Percentiles rank a stretch among this genome's conserved stretches.
Evolutionary conservation across 2,888 invertebrate genomes (phyloP).

Genomic region (Mesochorus sp.): DNA sequence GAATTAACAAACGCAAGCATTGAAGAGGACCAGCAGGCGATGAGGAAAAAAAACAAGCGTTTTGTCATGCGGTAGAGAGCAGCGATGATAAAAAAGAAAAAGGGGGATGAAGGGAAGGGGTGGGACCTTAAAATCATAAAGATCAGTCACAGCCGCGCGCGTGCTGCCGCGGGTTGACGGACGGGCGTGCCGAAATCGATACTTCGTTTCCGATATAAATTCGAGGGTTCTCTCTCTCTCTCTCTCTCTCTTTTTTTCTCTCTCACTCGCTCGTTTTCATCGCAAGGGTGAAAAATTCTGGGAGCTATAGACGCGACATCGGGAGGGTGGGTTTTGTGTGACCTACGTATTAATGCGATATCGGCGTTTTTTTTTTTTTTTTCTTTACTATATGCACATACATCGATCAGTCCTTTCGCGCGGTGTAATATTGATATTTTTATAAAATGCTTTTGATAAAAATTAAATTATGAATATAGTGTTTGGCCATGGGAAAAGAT

Average conservation of each 20-base stretch:
- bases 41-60: background rate
- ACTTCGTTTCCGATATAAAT: slow-evolving; percentile 80
- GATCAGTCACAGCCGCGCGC: slow-evolving; percentile 68
- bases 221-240: slow-evolving; percentile 72
- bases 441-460: slow-evolving; percentile 41
- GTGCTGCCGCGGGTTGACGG: slow-evolving; percentile 68
- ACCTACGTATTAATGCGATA: slow-evolving; percentile 30
- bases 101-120: slow-evolving; percentile 56
- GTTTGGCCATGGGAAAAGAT: slow-evolving; percentile 31
- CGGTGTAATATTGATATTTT: slow-evolving; percentile 16
- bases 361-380: slow-evolving; percentile 7
- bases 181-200: slow-evolving; percentile 77
- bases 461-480: slow-evolving; percentile 60
- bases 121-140: slow-evolving; percentile 74
- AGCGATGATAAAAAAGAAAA: slow-evolving; percentile 35
- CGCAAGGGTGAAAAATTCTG: slow-evolving; percentile 53
- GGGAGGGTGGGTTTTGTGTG: slow-evolving; percentile 33
- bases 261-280: slow-evolving; percentile 47
- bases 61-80: background rate
- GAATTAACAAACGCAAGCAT: slow-evolving; percentile 22
- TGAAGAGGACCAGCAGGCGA: background rate
- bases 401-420: slow-evolving; percentile 32
- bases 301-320: background rate
- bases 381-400: background rate
- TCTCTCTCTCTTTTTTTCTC: slow-evolving; percentile 71